These are phyloP conservation scores for Psilopogon haemacephalus DNA, from an alignment of 2,113 vertebrate genomes.

Conservation along the genomic window DNA sequence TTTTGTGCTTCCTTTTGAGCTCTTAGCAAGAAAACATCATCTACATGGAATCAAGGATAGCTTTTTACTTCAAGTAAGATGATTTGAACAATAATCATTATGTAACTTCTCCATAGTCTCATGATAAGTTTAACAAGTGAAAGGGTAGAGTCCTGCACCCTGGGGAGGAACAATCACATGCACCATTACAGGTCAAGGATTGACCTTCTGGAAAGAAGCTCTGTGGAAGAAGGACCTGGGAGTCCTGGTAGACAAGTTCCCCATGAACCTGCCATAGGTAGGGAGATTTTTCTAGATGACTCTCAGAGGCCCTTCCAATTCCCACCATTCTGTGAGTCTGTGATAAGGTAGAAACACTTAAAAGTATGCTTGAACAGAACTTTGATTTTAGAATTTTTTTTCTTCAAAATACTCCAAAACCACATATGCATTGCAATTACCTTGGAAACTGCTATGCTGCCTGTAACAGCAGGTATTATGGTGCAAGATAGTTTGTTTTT, in stretches of 20 bases:
- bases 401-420: not conserved
- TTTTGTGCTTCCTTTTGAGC: not conserved
- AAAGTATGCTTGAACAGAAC: not conserved
- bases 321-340: too few species aligned
- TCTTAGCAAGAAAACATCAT: not conserved
- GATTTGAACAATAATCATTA: not conserved
- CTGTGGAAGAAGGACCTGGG: too few species aligned
- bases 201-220: too few species aligned
- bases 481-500: too few species aligned
- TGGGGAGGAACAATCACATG: too few species aligned
- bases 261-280: too few species aligned
- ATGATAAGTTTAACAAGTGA: not conserved
- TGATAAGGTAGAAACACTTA: not conserved
- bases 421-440: not conserved
- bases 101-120: rapidly evolving
- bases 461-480: too few species aligned
- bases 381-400: not conserved
- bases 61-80: not conserved
- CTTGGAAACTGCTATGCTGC: not conserved
- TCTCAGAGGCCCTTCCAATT: too few species aligned
- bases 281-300: too few species aligned
- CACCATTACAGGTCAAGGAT: too few species aligned
- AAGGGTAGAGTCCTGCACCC: too few species aligned
- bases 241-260: too few species aligned
- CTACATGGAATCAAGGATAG: not conserved